phyloP scores from a whole-genome alignment of 1,140 invertebrate genomes.

The Portunus trituberculatus region DNA sequence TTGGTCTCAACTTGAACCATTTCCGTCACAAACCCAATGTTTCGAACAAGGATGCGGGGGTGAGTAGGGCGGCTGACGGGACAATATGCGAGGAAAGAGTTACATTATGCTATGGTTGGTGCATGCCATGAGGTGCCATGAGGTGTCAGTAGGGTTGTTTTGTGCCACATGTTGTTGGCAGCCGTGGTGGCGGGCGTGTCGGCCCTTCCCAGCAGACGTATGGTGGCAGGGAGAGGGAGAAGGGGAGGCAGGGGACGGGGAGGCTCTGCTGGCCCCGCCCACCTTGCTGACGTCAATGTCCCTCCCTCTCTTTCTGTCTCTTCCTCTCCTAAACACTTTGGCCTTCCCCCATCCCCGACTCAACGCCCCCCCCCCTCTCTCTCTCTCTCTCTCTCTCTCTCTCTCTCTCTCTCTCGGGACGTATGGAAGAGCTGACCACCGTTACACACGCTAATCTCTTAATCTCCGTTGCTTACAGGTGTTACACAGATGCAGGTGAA shows the following conservation, averaged over 20 bases:
- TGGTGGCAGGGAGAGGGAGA: neutral
- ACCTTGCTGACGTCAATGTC: constrained; percentile 40
- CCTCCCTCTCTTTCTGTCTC: constrained; percentile 12
- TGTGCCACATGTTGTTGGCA: neutral
- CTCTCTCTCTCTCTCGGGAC: neutral
- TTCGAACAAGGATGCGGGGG: neutral
- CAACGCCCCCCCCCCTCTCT: neutral
- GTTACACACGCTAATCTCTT: neutral
- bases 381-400: constrained; percentile 2
- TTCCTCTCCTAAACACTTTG: neutral
- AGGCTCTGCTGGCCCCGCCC: constrained; percentile 31
- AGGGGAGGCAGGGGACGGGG: neutral
- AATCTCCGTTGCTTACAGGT: too few relatives aligned
- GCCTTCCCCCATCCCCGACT: too few relatives aligned
- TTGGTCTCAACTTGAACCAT: too few relatives aligned
- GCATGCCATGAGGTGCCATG: neutral
- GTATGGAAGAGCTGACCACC: neutral
- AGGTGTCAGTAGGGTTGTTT: neutral
- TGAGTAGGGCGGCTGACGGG: neutral
- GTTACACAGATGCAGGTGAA: too few relatives aligned
- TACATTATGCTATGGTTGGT: neutral
- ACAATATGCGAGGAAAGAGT: neutral
- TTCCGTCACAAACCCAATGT: neutral
- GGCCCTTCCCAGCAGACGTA: neutral
- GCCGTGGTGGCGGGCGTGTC: constrained; percentile 5